phyloP scores from a whole-genome alignment of 92 coral and sea anemone genomes.

The Phenganax stokvisi region DNA sequence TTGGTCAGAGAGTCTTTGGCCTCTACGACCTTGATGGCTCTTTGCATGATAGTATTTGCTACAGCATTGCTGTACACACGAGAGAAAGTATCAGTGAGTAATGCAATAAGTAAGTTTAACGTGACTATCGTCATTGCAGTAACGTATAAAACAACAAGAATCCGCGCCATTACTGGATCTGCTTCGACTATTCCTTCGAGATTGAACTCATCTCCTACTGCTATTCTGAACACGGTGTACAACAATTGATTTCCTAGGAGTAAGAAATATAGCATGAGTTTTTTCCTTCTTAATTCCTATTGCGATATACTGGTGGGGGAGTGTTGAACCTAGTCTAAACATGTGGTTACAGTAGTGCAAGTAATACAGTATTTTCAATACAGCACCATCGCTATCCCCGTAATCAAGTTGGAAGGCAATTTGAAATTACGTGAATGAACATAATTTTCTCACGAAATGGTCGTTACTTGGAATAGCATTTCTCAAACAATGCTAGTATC shows the following conservation, averaged over 20 bases:
- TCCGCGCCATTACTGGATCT: constrained; percentile 82
- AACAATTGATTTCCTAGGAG: constrained; percentile 47
- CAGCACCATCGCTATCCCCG: neutral
- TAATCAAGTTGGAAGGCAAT: neutral
- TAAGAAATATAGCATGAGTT: neutral
- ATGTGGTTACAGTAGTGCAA: neutral
- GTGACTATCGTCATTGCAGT: constrained; percentile 75
- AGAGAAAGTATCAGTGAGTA: constrained; percentile 91
- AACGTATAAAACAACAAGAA: constrained; percentile 84
- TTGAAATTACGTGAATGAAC: too few relatives aligned
- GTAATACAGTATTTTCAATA: neutral
- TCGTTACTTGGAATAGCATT: too few relatives aligned
- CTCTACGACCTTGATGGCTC: constrained; percentile 69
- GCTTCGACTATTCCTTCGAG: constrained; percentile 66
- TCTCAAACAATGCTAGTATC: too few relatives aligned
- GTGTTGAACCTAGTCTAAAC: too few relatives aligned
- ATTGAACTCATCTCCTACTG: constrained; percentile 89
- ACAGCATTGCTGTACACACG: constrained; percentile 91
- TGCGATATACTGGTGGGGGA: too few relatives aligned
- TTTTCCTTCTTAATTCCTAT: too few relatives aligned
- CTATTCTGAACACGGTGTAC: constrained; percentile 89
- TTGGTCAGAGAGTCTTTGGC: constrained; percentile 61
- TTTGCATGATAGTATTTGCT: constrained; percentile 96
- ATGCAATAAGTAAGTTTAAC: constrained; percentile 80
- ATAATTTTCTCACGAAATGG: too few relatives aligned